These are phyloP conservation scores for Elgaria multicarinata DNA, from an alignment of 2,113 vertebrate genomes.

Conservation along the genomic window DNA sequence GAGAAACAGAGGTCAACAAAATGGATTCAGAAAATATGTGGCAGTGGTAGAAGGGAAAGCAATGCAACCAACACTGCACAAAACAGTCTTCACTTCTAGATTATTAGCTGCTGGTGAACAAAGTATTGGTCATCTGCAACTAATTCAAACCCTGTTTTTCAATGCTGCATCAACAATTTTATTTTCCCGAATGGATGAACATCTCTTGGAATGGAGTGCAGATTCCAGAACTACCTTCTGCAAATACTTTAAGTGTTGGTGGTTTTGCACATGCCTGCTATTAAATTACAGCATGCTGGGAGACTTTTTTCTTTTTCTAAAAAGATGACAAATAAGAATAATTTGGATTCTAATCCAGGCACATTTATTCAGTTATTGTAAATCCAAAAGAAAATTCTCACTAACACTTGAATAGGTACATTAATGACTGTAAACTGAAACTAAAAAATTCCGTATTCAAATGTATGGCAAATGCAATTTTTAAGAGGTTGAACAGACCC, in stretches of 20 bases:
- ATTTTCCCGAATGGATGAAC: background rate
- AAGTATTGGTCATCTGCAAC: background rate
- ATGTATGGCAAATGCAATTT: background rate
- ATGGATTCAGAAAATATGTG: background rate
- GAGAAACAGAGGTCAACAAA: background rate
- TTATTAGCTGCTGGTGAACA: background rate
- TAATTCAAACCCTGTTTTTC: background rate
- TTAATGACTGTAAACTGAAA: background rate
- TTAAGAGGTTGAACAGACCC: background rate
- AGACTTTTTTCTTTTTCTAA: background rate
- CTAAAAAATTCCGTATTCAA: background rate
- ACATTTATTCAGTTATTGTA: background rate
- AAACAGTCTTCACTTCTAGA: background rate
- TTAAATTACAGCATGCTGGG: background rate
- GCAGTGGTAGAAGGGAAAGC: background rate
- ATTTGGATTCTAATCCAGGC: background rate
- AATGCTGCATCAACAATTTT: background rate
- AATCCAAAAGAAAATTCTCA: background rate
- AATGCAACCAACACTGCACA: background rate
- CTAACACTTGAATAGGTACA: background rate
- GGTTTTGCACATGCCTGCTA: background rate
- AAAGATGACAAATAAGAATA: background rate
- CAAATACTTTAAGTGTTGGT: rapidly evolving
- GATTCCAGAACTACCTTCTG: background rate
- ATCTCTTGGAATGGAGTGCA: background rate